Evolutionary conservation across 2,888 invertebrate species (phyloP), one percentile per base, ranked within the genome.

Genomic region (Rhagonycha lutea): DNA sequence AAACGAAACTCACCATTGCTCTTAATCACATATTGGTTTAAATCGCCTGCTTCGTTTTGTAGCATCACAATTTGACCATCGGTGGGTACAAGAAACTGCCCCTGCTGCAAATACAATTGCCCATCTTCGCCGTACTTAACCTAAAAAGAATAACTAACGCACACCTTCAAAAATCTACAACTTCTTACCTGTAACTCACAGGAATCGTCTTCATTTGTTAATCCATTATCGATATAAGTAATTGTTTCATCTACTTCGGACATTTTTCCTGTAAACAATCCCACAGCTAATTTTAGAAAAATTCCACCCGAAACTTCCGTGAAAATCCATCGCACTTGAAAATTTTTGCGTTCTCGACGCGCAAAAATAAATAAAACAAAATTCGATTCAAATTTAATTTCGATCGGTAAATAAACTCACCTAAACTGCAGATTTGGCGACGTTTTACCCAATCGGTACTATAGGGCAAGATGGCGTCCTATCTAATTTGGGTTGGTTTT

Each of bases 391-490:
- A 68, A 63, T 68, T 28, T 63, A 32, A 70, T 75, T 69, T 72
- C 70, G 47, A 76, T 76, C 76, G 76, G 76, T 76, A 76, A 76
- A 76, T 76, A 68, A 70, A 76, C 67, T 73, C 61, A 73, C 76
- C 75, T 68, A 26, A 72, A 32, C 61, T 68, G 74, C 68, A 69
- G 63, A 47, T 61, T 65, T 69, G 60, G 12, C 68, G 72, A 75
- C 72, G 67, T 70, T 47, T 47, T 47, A 47, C 79, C 78, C 79
- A 74, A 79, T 79, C 79, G 79, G 79, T 79, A 79, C 77, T 77
- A 74, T 78, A 79, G 79, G 78, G 69, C 73, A 79, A 79, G 72
- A 79, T 79, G 79, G 78, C 75, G 68, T 47, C n/a, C n/a, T 2
- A 8, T 12, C 47, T 4, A n/a, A n/a, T 47, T 47, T 47, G 47